Conservation (phyloP, 2,888 invertebrate genomes). For the Crocallis elinguaria region DNA sequence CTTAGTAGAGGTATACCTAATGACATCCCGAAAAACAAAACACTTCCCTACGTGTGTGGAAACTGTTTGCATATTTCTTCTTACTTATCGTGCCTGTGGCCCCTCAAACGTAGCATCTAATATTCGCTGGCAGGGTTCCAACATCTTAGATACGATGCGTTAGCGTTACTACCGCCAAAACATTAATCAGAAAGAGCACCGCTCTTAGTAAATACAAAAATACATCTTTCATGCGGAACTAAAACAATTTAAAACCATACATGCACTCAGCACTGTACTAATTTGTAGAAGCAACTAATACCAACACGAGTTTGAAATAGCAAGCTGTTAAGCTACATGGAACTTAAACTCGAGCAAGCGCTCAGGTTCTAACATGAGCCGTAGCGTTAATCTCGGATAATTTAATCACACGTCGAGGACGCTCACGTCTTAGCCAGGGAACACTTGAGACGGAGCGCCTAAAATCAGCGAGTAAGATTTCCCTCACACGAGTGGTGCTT, state of each 20-base stretch:
- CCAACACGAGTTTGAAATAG: neutral
- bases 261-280: neutral
- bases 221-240: neutral
- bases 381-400: conserved; percentile 14
- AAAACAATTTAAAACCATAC: neutral
- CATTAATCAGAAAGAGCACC: conserved; percentile 36
- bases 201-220: conserved; percentile 3
- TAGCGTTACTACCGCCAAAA: conserved; percentile 40
- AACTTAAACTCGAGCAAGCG: conserved; percentile 6
- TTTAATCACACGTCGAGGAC: conserved; percentile 22
- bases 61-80: no score
- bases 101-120: no score
- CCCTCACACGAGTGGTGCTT: conserved; percentile 7
- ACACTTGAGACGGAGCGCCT: conserved; percentile 16
- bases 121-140: conserved; percentile 47
- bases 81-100: no score
- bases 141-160: conserved; percentile 36
- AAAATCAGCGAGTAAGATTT: conserved; percentile 11
- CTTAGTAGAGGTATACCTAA: no score
- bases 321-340: conserved; percentile 8
- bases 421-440: conserved; percentile 13
- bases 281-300: neutral
- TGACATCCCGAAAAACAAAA: no score
- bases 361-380: conserved; percentile 10
- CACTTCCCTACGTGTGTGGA: no score